A percentile compares a stretch with the other conserved stretches of the same genome.
These are phyloP conservation scores for Ornithoptera alexandrae DNA, from an alignment of 2,888 invertebrate genomes.

Conservation along the genomic window DNA sequence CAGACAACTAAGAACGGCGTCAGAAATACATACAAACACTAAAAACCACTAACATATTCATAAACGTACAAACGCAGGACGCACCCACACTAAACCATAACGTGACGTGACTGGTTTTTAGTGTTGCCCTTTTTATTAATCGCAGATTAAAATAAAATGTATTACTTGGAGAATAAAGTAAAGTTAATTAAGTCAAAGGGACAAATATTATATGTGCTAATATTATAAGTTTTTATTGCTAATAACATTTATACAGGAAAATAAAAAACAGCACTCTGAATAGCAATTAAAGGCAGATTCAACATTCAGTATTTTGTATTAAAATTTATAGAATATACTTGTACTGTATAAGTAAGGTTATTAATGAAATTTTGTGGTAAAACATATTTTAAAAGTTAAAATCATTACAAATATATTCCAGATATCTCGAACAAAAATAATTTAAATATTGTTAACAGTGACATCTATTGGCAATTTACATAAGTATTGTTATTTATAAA, in stretches of 20 bases:
- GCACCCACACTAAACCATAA: slow-evolving; percentile 60
- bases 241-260: too few species aligned
- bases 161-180: neutral
- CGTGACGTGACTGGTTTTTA: slow-evolving; percentile 57
- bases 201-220: neutral
- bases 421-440: neutral
- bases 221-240: too few species aligned
- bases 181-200: neutral
- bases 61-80: slow-evolving; percentile 56
- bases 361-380: neutral
- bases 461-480: neutral
- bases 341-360: too few species aligned
- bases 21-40: slow-evolving; percentile 75
- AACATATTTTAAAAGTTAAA: neutral
- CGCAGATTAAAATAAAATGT: neutral
- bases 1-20: slow-evolving; percentile 71
- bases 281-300: too few species aligned
- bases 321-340: too few species aligned
- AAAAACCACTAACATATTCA: slow-evolving; percentile 61
- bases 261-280: too few species aligned
- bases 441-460: neutral
- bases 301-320: too few species aligned
- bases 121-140: slow-evolving; percentile 42
- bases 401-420: too few species aligned
- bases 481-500: neutral